Percentiles rank a stretch among this genome's conserved stretches.
Conservation (phyloP, 2,797 vertebrate genomes). For the Pteronotus mesoamericanus region DNA sequence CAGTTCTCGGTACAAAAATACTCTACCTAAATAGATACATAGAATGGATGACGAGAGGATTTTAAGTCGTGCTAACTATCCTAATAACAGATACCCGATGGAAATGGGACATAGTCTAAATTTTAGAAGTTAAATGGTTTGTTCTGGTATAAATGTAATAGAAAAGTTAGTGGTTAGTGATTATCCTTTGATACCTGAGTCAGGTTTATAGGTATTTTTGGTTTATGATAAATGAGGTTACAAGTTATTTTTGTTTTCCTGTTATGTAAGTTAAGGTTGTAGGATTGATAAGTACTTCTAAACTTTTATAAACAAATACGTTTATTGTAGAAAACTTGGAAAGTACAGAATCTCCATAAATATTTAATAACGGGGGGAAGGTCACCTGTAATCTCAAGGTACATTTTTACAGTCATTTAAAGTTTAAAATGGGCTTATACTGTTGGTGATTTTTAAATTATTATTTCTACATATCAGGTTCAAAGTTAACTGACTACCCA, state of each 20-base stretch:
- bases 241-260: slow-evolving; percentile 44
- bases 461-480: slow-evolving; percentile 15
- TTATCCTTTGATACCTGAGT: slow-evolving; percentile 9
- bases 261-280: not conserved
- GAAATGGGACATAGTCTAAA: slow-evolving; percentile 39
- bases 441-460: slow-evolving; percentile 15
- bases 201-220: not conserved
- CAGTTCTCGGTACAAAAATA: slow-evolving; percentile 47
- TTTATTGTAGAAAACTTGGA: slow-evolving; percentile 15
- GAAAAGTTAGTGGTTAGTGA: not conserved
- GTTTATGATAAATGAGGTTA: slow-evolving; percentile 1
- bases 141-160: slow-evolving; percentile 34
- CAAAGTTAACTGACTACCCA: not conserved
- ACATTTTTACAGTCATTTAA: slow-evolving; percentile 5
- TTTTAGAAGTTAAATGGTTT: slow-evolving; percentile 51
- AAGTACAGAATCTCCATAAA: slow-evolving; percentile 6
- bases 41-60: slow-evolving; percentile 52
- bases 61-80: slow-evolving; percentile 55
- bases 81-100: slow-evolving; percentile 52
- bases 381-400: not conserved
- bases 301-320: slow-evolving; percentile 16
- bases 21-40: slow-evolving; percentile 34
- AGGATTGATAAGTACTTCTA: slow-evolving; percentile 10
- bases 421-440: slow-evolving; percentile 44
- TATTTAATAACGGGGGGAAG: slow-evolving; percentile 7